Base-by-base conservation (phyloP, 2,888 invertebrate genomes). In the Orthosia incerta region DNA sequence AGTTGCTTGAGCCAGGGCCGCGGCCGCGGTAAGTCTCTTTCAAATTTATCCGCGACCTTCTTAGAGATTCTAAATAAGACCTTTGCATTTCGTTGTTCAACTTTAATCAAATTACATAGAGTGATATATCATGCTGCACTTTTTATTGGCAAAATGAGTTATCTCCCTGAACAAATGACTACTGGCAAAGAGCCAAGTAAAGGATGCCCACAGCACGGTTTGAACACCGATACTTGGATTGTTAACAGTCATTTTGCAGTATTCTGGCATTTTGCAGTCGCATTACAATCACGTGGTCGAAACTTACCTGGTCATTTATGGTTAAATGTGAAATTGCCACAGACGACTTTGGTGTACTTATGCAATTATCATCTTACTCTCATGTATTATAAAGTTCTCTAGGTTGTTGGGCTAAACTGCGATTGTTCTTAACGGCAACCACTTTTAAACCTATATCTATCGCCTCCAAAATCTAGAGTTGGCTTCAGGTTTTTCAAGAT, bases 101-200 rank as follows among this genome's bases (percentile, higher is more conserved):
- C 23, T 50, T 31, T 16, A 13, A 4, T 5, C 45, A 13, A 20
- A 13, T 13, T 20, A 20, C 16, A 39, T 39, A 39, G 39, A 62
- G 4, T 3, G 3, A 7, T 3, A 76, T 11, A 15, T 11, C 20
- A 39, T 23, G 26, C 5, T 45, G 26, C 53, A 31, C 11, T 46
- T 51, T 20, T 56, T 50, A 18, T 12, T 31, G 63, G 3, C n/a
- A 26, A 18, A 56, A 60, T 15, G 18, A 55, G 18, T 57, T 63
- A n/a, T 51, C 12, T 51, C n/a, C 3, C 2, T 23, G 55, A 26
- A 63, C 26, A 48, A 48, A 48, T 66, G 20, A 13, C 23, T 31
- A 45, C 63, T 66, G 74, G 74, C 80, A 45, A 2, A 11, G 7
- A 26, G 83, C 74, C 79, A 82, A 50, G n/a, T 23, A 15, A 11